These are phyloP conservation scores for Steinernema carpocapsae DNA, from an alignment of 2,888 invertebrate species.

Conservation along the genomic window DNA sequence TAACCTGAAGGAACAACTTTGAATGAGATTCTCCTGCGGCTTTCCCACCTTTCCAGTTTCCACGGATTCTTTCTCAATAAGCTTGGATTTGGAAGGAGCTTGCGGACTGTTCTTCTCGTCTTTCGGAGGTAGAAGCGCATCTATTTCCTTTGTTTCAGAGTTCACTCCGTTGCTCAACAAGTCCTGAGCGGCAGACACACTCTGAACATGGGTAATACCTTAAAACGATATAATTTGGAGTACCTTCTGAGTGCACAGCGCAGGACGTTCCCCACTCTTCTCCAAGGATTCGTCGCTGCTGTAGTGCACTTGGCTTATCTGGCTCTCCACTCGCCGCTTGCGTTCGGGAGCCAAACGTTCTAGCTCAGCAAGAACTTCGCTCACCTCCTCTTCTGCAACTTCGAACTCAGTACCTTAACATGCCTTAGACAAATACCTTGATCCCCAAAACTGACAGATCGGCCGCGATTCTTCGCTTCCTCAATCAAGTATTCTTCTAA, in stretches of 20 bases:
- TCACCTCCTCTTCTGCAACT: conserved; percentile 60
- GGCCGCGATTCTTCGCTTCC: conserved; percentile 68
- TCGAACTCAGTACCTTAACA: not conserved
- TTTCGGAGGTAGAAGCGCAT: not conserved
- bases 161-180: conserved; percentile 3
- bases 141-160: conserved; percentile 5
- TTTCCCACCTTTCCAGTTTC: conserved; percentile 78
- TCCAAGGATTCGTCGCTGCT: conserved; percentile 35
- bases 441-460: conserved; percentile 66
- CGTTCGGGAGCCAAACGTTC: conserved; percentile 61
- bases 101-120: not conserved
- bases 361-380: conserved; percentile 65
- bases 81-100: conserved; percentile 57
- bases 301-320: conserved; percentile 50
- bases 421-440: conserved; percentile 49
- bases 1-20: conserved; percentile 73
- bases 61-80: conserved; percentile 87
- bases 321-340: conserved; percentile 52
- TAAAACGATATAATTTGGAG: not conserved
- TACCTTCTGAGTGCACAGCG: conserved; percentile 21
- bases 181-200: not conserved
- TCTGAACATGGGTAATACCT: not conserved
- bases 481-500: conserved; percentile 72
- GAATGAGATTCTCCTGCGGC: not conserved
- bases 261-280: conserved; percentile 9